Base-by-base conservation (phyloP, 1,140 invertebrate species). In the Rhopalosiphum padi region DNA sequence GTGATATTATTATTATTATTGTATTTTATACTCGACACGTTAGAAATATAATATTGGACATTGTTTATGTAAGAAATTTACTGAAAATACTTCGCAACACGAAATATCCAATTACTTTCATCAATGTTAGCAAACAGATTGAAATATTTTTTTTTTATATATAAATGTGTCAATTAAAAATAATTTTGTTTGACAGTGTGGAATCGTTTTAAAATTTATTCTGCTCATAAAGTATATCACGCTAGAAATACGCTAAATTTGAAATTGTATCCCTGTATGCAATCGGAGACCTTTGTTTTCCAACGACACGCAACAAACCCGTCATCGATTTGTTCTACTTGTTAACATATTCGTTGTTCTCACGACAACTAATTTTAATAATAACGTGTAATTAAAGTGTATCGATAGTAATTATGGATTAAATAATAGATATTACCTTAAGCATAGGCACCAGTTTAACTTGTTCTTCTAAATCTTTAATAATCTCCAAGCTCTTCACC, bases 401-500 rank as follows among this genome's bases (percentile, higher is more conserved):
- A 86, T 43, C 46, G 3, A 87, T 87, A 25, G n/a, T 48, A 87
- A 48, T 48, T 37, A 37, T 88, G 0, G 21, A 37, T 6, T 51
- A 15, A 51, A 35, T 51, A 55, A 89, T 30, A 55, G 15, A 43
- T n/a, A 53, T 93, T 60, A 94, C 97, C 96, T 98, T 97, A 90
- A 98, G 95, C 94, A 97, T 96, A n/a, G 98, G 98, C 95, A 98
- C 97, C 60, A 96, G 95, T 96, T 98, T 98, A 37, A 98, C 97
- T 96, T 98, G 97, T 95, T 98, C 97, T 95, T 98, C 98, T 94
- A 98, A 95, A 94, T 98, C 97, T 95, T 96, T 97, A 95, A 98
- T 97, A 83, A 97, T 96, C 95, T 97, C 96, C 89, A 98, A 95
- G 94, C 97, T 98, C 30, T 96, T 94, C 4, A 97, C 97, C 97